Evolutionary conservation across 2,797 vertebrate genomes (phyloP).

Genomic region (Peromyscus aztecus): DNA sequence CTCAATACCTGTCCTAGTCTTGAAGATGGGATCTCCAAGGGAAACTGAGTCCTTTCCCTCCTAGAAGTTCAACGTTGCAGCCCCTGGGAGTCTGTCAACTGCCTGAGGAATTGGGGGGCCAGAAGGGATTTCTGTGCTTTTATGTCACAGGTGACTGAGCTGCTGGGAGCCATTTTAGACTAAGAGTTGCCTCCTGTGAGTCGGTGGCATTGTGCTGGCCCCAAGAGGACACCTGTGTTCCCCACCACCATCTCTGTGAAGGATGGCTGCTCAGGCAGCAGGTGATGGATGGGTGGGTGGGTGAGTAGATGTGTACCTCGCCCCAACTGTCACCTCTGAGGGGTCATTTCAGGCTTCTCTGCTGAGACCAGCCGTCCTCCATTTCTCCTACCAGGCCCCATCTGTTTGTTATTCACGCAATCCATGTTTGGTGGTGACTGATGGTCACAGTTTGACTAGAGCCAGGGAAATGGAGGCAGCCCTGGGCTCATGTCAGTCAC

Average conservation of each 20-base stretch:
- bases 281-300: background rate
- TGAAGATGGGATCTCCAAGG: background rate
- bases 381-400: background rate
- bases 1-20: background rate
- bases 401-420: background rate
- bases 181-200: background rate
- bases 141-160: constrained; percentile 43
- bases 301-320: background rate
- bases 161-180: background rate
- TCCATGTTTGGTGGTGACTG: background rate
- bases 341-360: background rate
- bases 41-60: background rate
- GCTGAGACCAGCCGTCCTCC: background rate
- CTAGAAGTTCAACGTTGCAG: constrained; percentile 30
- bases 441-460: background rate
- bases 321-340: background rate
- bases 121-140: constrained; percentile 1
- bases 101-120: background rate
- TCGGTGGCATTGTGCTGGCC: background rate
- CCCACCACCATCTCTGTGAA: background rate
- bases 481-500: background rate
- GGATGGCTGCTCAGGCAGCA: constrained; percentile 30
- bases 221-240: background rate
- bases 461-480: background rate
- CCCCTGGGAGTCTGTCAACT: background rate